These are phyloP conservation scores for Sebastolobus altivelis DNA, from an alignment of 2,797 vertebrate species.

Conservation along the genomic window DNA sequence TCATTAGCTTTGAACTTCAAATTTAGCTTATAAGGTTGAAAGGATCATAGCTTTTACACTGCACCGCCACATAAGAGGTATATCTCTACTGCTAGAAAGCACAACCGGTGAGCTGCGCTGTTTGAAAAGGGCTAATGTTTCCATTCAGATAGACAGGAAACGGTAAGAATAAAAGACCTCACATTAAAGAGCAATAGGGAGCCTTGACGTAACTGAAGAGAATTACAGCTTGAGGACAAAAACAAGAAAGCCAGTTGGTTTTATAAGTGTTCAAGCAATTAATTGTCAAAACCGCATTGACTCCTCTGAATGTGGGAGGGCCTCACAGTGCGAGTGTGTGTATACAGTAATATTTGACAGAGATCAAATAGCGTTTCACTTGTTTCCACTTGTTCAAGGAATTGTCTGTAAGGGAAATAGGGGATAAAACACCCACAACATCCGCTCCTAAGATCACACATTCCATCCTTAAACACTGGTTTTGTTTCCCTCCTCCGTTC, in stretches of 20 bases:
- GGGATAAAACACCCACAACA: constrained; percentile 85
- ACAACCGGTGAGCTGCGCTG: constrained; percentile 36
- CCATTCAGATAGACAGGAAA: constrained; percentile 64
- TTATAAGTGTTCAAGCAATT: constrained; percentile 57
- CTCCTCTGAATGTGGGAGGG: constrained; percentile 46
- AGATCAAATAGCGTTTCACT: constrained; percentile 83
- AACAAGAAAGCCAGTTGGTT: constrained; percentile 37
- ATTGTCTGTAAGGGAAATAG: constrained; percentile 83
- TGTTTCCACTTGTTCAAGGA: constrained; percentile 85
- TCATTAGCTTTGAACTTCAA: constrained; percentile 72
- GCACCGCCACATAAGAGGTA: background rate
- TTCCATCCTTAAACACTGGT: constrained; percentile 83
- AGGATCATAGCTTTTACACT: constrained; percentile 23
- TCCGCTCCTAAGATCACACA: constrained; percentile 83
- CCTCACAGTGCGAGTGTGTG: constrained; percentile 58
- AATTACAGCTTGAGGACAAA: constrained; percentile 40
- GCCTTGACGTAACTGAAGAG: constrained; percentile 51
- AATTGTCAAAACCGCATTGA: constrained; percentile 62
- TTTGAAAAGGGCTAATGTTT: constrained; percentile 65
- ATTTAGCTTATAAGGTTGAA: constrained; percentile 31
- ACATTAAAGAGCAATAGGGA: constrained; percentile 52
- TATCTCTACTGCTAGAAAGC: constrained; percentile 49
- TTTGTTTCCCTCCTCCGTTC: constrained; percentile 78
- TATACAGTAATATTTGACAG: constrained; percentile 74
- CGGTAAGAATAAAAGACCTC: constrained; percentile 57